Conservation (phyloP, 2,797 vertebrate genomes). For the Siniperca undulata region DNA sequence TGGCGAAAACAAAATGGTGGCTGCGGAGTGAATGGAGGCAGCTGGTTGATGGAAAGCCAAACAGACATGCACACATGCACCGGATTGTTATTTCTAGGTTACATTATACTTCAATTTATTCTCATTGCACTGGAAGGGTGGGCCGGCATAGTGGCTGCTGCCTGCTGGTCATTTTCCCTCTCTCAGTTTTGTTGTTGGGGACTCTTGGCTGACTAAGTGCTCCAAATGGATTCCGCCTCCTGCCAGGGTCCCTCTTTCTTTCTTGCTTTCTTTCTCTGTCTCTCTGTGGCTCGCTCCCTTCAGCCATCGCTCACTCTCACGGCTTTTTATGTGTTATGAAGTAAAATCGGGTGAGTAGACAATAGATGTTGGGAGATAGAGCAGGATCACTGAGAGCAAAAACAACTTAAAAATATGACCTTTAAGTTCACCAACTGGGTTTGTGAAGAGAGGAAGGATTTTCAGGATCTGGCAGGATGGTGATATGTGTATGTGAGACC, state of each 20-base stretch:
- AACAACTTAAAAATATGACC: conserved; percentile 35
- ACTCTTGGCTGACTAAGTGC: conserved; percentile 77
- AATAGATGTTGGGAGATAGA: conserved; percentile 37
- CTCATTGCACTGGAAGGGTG: conserved; percentile 48
- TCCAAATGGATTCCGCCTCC: conserved; percentile 77
- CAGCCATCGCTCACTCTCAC: conserved; percentile 23
- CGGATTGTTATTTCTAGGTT: conserved; percentile 59
- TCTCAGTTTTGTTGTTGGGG: conserved; percentile 65
- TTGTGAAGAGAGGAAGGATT: conserved; percentile 1
- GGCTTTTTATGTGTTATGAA: conserved; percentile 61
- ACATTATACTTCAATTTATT: conserved; percentile 58
- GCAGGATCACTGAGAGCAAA: conserved; percentile 11
- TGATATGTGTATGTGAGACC: conserved; percentile 17
- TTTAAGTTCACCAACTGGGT: conserved; percentile 11
- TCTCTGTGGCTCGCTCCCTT: conserved; percentile 15
- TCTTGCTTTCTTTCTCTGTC: conserved; percentile 29
- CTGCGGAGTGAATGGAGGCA: conserved; percentile 35
- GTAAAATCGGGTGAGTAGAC: conserved; percentile 56
- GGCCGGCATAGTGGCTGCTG: conserved; percentile 37
- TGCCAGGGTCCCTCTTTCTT: conserved; percentile 63
- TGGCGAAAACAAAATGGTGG: conserved; percentile 35
- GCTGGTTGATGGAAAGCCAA: conserved; percentile 46
- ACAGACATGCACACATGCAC: conserved; percentile 27
- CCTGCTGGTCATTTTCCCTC: conserved; percentile 68
- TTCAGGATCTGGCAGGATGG: conserved; percentile 19